These are phyloP conservation scores for Hypocryptadius cinnamomeus DNA, from an alignment of 2,113 vertebrate species.

Conservation along the genomic window DNA sequence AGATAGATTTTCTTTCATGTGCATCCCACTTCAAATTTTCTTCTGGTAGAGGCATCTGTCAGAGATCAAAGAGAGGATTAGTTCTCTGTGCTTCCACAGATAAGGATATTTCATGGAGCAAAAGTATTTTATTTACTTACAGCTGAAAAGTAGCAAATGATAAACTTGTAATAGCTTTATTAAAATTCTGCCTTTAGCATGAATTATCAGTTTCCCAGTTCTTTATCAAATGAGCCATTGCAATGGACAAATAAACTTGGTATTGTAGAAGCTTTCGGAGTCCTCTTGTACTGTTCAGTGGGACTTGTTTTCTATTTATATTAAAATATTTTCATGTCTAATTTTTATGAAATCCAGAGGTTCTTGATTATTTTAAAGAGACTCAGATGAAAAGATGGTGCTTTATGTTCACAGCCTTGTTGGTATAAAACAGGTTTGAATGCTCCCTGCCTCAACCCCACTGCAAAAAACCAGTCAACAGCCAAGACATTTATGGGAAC, in stretches of 20 bases:
- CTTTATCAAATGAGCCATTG: background rate
- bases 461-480: background rate
- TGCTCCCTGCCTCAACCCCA: background rate
- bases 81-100: background rate
- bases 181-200: background rate
- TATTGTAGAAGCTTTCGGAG: background rate
- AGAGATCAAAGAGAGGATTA: conserved; percentile 44
- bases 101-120: background rate
- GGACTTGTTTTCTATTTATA: background rate
- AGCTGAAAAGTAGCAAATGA: background rate
- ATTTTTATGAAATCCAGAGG: background rate
- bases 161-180: background rate
- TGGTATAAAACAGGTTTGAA: background rate
- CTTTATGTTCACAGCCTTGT: background rate
- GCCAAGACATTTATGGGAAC: background rate
- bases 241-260: background rate
- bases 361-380: background rate
- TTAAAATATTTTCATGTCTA: background rate
- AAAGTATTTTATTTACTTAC: conserved; percentile 10
- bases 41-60: background rate
- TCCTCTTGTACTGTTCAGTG: background rate
- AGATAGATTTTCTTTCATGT: conserved; percentile 8
- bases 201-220: background rate
- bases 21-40: background rate
- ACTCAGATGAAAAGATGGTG: background rate